Conservation (phyloP, 2,113 vertebrate genomes). For the Melanerpes formicivorus region DNA sequence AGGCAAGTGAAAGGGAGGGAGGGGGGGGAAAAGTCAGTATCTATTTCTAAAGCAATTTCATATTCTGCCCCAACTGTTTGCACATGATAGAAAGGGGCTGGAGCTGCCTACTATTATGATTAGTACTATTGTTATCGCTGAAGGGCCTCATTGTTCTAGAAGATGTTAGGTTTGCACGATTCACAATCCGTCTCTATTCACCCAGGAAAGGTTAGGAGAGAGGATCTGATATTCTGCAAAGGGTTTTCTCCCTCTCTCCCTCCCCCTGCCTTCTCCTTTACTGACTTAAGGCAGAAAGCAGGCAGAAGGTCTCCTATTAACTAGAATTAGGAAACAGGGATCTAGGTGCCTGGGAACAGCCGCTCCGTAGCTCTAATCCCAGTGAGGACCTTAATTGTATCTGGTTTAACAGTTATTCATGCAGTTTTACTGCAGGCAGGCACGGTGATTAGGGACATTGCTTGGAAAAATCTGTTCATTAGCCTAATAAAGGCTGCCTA, state of each 20-base stretch:
- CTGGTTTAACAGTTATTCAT: constrained; percentile 66
- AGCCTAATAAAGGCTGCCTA: constrained; percentile 78
- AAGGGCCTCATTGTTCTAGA: constrained; percentile 66
- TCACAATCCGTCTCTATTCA: constrained; percentile 64
- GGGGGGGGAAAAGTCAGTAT: constrained; percentile 49
- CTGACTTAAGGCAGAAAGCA: constrained; percentile 69
- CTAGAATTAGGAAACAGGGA: constrained; percentile 70
- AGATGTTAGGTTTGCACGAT: constrained; percentile 68
- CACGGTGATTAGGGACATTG: constrained; percentile 68
- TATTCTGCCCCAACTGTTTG: constrained; percentile 70
- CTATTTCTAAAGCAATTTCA: constrained; percentile 71
- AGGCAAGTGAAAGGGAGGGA: constrained; percentile 57
- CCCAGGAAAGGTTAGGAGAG: constrained; percentile 57
- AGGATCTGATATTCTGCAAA: constrained; percentile 69
- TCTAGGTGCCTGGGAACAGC: constrained; percentile 65
- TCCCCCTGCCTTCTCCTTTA: constrained; percentile 43
- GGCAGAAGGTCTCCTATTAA: constrained; percentile 72
- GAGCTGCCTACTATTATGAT: constrained; percentile 69
- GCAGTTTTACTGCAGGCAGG: constrained; percentile 56
- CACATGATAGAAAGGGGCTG: constrained; percentile 68
- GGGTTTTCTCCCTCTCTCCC: not conserved
- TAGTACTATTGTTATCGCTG: constrained; percentile 60
- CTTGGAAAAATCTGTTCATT: constrained; percentile 76
- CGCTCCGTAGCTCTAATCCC: constrained; percentile 68
- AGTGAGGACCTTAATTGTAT: constrained; percentile 72